Evolutionary conservation across 2,888 invertebrate species (phyloP).

Genomic region (Xestia xanthographa): DNA sequence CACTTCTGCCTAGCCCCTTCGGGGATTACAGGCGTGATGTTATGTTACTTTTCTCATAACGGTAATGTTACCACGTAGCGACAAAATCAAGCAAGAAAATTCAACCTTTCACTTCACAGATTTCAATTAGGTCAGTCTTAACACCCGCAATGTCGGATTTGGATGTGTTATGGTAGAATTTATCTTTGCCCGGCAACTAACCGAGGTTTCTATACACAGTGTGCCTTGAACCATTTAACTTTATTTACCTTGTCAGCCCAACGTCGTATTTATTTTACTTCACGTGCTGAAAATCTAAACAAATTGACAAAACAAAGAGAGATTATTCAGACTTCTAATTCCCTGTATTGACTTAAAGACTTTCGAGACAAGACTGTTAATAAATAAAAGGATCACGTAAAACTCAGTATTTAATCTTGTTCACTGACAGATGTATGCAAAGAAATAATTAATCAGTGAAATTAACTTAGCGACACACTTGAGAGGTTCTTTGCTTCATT

Average conservation of each 20-base stretch:
- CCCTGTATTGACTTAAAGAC: conserved; percentile 15
- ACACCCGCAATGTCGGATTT: conserved; percentile 49
- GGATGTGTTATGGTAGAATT: neutral
- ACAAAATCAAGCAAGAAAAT: conserved; percentile 9
- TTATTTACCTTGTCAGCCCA: conserved; percentile 9
- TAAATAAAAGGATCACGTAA: conserved; percentile 43
- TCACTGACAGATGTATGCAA: conserved; percentile 40
- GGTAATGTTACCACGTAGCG: neutral
- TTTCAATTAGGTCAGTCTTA: conserved; percentile 41
- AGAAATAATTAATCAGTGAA: conserved; percentile 59
- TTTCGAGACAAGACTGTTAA: conserved; percentile 13
- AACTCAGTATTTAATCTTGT: conserved; percentile 30
- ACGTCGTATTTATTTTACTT: neutral
- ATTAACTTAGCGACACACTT: conserved; percentile 60
- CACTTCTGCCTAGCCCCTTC: no score
- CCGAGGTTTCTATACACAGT: neutral
- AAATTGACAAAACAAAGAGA: neutral
- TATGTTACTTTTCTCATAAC: neutral
- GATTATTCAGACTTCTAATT: neutral
- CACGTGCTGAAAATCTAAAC: conserved; percentile 7
- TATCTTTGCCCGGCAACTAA: neutral
- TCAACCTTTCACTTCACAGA: conserved; percentile 19
- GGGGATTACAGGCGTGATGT: no score
- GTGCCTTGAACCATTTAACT: conserved; percentile 21
- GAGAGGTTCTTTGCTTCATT: conserved; percentile 65